Evolutionary conservation across 2,113 vertebrate species (phyloP).

Genomic region (Castor canadensis): DNA sequence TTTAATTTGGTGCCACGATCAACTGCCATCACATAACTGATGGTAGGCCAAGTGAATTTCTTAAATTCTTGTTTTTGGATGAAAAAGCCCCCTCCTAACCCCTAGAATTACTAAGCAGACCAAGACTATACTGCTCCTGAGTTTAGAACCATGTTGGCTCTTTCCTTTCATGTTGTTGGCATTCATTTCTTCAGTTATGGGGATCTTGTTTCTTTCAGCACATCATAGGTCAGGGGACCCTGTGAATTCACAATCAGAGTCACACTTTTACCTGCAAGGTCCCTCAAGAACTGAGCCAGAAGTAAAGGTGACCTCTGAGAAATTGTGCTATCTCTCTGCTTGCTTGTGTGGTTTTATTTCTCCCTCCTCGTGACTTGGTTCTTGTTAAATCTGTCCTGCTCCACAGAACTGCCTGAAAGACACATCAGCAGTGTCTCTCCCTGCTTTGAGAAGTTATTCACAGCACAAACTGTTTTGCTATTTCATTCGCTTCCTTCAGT

Average conservation of each 20-base stretch:
- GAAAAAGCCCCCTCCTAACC: neutral
- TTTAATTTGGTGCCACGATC: neutral
- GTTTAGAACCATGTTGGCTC: neutral
- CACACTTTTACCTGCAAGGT: neutral
- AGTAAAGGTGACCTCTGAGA: neutral
- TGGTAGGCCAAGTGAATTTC: neutral
- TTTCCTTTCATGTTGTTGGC: neutral
- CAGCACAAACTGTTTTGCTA: neutral
- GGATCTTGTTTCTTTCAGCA: neutral
- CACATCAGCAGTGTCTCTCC: neutral
- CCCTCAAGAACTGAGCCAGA: neutral
- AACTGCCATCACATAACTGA: neutral
- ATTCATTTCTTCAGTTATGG: neutral
- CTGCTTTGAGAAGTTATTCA: neutral
- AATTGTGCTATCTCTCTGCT: fast-evolving
- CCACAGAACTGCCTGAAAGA: neutral
- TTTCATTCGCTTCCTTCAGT: neutral
- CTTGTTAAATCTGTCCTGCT: neutral
- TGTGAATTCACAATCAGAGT: neutral
- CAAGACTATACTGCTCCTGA: neutral
- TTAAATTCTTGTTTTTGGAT: neutral
- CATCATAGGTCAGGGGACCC: neutral
- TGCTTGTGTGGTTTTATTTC: neutral
- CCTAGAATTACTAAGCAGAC: neutral
- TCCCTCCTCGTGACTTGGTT: neutral